Evolutionary conservation across 2,113 vertebrate species (phyloP).

Genomic region (Spea bombifrons): DNA sequence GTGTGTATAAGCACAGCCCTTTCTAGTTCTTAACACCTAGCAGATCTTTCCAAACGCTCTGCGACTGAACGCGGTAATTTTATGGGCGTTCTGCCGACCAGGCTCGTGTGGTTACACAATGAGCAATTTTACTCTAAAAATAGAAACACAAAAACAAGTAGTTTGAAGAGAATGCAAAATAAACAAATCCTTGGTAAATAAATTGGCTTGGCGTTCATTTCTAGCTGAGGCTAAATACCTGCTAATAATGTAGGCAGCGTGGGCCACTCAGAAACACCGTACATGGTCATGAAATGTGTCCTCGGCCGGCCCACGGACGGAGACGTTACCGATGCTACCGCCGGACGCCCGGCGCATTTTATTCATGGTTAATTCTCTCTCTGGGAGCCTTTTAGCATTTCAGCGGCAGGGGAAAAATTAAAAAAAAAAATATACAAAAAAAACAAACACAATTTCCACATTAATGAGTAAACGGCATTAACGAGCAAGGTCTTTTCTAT

Average conservation of each 20-base stretch:
- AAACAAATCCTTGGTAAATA: too few relatives aligned
- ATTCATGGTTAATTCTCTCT: conserved; percentile 32
- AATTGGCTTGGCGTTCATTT: too few relatives aligned
- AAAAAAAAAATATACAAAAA: conserved; percentile 4
- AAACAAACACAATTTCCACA: conserved; percentile 40
- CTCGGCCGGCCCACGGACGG: background rate
- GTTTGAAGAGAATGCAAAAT: too few relatives aligned
- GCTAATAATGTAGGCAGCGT: background rate
- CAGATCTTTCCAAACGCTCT: too few relatives aligned
- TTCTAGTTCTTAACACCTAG: too few relatives aligned
- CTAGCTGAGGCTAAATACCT: background rate
- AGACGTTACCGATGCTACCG: background rate
- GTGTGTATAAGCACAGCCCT: too few relatives aligned
- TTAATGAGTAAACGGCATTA: conserved; percentile 41
- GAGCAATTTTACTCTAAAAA: too few relatives aligned
- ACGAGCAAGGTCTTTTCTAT: conserved; percentile 23
- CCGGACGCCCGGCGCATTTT: conserved; percentile 26
- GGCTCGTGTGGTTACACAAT: too few relatives aligned
- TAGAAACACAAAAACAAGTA: too few relatives aligned
- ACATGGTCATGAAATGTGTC: conserved; percentile 1
- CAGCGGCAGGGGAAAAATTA: conserved; percentile 32
- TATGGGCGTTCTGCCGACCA: too few relatives aligned
- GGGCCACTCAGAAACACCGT: background rate
- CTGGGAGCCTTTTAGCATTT: conserved; percentile 50
- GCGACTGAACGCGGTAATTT: too few relatives aligned